phyloP scores from a whole-genome alignment of 2,888 invertebrate species.

The Eupithecia pulchellata region DNA sequence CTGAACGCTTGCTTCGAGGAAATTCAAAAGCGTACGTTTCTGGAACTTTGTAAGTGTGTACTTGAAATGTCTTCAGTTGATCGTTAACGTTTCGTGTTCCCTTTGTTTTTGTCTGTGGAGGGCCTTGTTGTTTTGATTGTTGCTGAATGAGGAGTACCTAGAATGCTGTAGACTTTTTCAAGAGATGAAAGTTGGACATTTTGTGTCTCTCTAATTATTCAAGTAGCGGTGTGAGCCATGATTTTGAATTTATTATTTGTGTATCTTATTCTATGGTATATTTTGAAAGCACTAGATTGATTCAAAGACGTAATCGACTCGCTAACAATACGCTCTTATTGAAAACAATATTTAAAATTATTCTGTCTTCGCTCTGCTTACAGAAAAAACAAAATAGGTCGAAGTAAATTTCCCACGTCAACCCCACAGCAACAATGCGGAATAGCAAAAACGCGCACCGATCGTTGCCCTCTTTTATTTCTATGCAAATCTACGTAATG shows the following conservation, averaged over 20 bases:
- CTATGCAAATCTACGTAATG: slow-evolving; percentile 82
- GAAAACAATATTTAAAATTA: not conserved
- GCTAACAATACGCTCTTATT: not conserved
- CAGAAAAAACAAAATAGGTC: slow-evolving; percentile 8
- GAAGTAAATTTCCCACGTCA: slow-evolving; percentile 17
- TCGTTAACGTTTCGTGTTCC: slow-evolving; percentile 47
- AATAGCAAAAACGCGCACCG: slow-evolving; percentile 29
- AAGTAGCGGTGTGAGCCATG: not conserved
- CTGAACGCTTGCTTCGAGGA: slow-evolving; percentile 31
- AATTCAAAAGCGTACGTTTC: slow-evolving; percentile 43
- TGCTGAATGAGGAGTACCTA: slow-evolving; percentile 23
- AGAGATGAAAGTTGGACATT: not conserved
- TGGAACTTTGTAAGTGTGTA: slow-evolving; percentile 42
- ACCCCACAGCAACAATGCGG: slow-evolving; percentile 28
- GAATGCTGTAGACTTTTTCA: slow-evolving; percentile 12
- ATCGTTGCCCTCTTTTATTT: slow-evolving; percentile 68
- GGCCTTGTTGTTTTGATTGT: slow-evolving; percentile 43
- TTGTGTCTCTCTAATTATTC: slow-evolving; percentile 4
- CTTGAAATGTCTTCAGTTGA: slow-evolving; percentile 46
- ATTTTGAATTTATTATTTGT: not conserved
- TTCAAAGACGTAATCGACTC: not conserved
- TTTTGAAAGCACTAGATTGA: not conserved
- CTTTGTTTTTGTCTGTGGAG: slow-evolving; percentile 46
- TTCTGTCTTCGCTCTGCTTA: not conserved
- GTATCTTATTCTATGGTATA: not conserved